Conservation (phyloP, 2,797 vertebrate species). For the Catamblyrhynchus diadema region DNA sequence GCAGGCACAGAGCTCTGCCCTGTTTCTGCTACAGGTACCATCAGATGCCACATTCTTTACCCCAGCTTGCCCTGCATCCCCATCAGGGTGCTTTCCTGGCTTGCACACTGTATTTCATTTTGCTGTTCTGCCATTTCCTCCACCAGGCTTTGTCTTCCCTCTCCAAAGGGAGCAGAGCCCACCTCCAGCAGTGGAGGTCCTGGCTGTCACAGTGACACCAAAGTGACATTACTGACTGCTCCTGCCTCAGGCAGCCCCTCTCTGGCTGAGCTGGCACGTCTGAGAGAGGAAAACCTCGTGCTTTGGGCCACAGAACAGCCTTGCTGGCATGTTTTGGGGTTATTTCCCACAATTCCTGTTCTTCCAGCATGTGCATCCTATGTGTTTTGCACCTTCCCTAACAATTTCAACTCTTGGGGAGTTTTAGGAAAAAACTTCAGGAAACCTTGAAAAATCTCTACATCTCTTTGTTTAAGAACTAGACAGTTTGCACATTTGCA, state of each 20-base stretch:
- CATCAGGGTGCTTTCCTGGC: not conserved
- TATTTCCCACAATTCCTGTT: not conserved
- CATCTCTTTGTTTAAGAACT: not conserved
- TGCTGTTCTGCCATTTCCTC: not conserved
- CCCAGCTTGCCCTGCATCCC: not conserved
- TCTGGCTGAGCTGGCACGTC: not conserved
- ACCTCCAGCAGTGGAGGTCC: not conserved
- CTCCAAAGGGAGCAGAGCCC: not conserved
- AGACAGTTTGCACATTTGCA: not conserved
- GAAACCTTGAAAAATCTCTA: not conserved
- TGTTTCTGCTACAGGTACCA: accelerated
- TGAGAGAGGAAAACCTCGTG: accelerated
- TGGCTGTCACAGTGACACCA: not conserved
- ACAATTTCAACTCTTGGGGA: not conserved
- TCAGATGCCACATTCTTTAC: not conserved
- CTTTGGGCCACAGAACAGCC: not conserved
- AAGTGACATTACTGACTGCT: accelerated
- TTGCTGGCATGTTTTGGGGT: not conserved
- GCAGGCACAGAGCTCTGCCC: not conserved
- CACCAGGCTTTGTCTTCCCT: not conserved
- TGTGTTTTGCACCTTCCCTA: not conserved
- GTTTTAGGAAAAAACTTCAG: not conserved
- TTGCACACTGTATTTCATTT: not conserved
- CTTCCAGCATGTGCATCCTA: not conserved
- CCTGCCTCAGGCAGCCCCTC: not conserved